Base-by-base conservation (phyloP, 2,797 vertebrate species). In the Catharus ustulatus region DNA sequence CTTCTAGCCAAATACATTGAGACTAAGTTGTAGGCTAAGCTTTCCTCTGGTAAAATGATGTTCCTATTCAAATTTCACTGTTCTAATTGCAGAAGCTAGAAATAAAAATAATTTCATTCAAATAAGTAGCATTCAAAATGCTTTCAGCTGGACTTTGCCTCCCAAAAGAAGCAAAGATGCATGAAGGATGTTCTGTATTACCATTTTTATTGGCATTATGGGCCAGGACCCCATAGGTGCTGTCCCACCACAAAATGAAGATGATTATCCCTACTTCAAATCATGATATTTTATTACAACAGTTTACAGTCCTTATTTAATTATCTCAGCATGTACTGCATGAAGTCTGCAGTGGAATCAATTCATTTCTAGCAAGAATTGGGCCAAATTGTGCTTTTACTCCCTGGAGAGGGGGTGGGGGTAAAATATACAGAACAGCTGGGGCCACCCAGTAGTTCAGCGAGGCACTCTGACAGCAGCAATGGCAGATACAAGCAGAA, bases 81-180 rank as follows among this genome's bases (percentile, higher is more conserved):
- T 93, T 94, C 92, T 94, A 90, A 93, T 82, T 96, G 87, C 80
- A 95, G 94, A 96, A 96, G 87, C 83, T 86, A 79, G 85, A 93
- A 92, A 84, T 88, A 93, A 94, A 97, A 95, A 90, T 88, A 94
- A 87, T 88, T 88, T 54, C 82, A 88, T 90, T 93, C 84, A 91
- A 96, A 81, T 76, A 89, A 91, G 55, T 54, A 86, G 69, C 42
- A 83, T 72, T 78, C 85, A 82, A 88, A 94, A 89, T 54, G 36
- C 63, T 91, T 87, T 94, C 94, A 57, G 77, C 55, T 62, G 95
- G 91, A 93, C 91, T 84, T 78, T 15, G 48, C 18, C 63, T 84
- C 87, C 77, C 42, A 40, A 74, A 94, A 87, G 80, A 69, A 57
- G 71, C n/a, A 76, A 84, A 86, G 30, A 36, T 0, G 0, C 38